Conservation (phyloP, 1,140 invertebrate genomes). For the Dendroctonus ponderosae region DNA sequence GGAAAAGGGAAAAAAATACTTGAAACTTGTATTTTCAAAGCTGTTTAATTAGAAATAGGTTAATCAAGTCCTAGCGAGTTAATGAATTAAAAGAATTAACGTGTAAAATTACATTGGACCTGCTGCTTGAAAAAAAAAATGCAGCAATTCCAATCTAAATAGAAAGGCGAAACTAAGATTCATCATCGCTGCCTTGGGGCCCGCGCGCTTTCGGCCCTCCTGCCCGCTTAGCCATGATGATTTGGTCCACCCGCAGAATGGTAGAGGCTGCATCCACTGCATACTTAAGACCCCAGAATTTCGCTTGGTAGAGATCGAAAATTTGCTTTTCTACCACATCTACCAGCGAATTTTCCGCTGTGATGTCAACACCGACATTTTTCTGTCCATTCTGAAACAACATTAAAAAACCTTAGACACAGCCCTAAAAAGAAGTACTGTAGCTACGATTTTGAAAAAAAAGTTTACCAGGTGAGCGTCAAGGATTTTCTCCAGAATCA, state of each 20-base stretch:
- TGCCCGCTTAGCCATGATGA: constrained; percentile 97
- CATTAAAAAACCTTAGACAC: background rate
- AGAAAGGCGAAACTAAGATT: constrained; percentile 45
- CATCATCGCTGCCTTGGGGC: constrained; percentile 69
- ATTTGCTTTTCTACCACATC: constrained; percentile 77
- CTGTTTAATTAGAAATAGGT: no score
- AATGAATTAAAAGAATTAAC: no score
- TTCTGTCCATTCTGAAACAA: constrained; percentile 69
- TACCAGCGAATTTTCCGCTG: constrained; percentile 66
- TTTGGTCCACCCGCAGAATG: constrained; percentile 96
- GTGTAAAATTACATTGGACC: no score
- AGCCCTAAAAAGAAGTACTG: background rate
- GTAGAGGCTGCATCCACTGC: constrained; percentile 90
- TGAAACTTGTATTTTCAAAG: no score
- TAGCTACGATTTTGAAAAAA: no score
- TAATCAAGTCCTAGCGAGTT: no score
- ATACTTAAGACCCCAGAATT: constrained; percentile 92
- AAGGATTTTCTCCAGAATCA: constrained; percentile 88
- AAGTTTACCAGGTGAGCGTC: constrained; percentile 84
- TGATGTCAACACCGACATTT: constrained; percentile 85
- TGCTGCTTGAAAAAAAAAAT: no score
- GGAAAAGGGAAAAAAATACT: no score
- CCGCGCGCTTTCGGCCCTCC: constrained; percentile 87
- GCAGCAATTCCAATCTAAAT: no score
- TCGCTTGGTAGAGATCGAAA: constrained; percentile 82